Percentiles rank a stretch among this genome's conserved stretches.
phyloP scores from a whole-genome alignment of 2,113 vertebrate species.

The Dicentrarchus labrax region DNA sequence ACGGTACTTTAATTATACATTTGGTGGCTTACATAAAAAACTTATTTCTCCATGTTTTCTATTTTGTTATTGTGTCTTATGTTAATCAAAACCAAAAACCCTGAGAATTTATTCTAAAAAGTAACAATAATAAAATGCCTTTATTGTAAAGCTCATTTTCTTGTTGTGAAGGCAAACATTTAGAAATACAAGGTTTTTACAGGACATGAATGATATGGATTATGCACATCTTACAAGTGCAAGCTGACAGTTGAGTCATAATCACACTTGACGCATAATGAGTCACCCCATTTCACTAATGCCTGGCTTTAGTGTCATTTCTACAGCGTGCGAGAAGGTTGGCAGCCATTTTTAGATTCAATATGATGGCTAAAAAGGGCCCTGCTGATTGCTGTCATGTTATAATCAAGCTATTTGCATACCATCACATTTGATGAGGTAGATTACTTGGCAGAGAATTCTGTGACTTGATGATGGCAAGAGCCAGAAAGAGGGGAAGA shows the following conservation, averaged over 20 bases:
- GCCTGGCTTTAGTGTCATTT: slow-evolving; percentile 41
- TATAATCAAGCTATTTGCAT: slow-evolving; percentile 64
- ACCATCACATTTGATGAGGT: slow-evolving; percentile 60
- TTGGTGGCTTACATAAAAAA: background rate
- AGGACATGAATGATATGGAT: slow-evolving; percentile 19
- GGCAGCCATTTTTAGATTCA: slow-evolving; percentile 44
- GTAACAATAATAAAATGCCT: background rate
- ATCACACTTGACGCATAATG: slow-evolving; percentile 48
- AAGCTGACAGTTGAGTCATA: slow-evolving; percentile 36
- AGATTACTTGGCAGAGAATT: slow-evolving; percentile 46
- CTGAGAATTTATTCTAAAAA: background rate
- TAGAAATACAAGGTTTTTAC: background rate
- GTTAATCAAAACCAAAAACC: background rate
- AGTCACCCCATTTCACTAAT: slow-evolving; percentile 39
- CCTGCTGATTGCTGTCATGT: slow-evolving; percentile 54
- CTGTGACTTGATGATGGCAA: slow-evolving; percentile 23
- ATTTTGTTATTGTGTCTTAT: background rate
- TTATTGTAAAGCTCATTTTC: background rate
- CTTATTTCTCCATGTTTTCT: background rate
- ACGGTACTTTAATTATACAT: slow-evolving; percentile 43
- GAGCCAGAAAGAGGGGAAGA: slow-evolving; percentile 17
- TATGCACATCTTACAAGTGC: slow-evolving; percentile 12
- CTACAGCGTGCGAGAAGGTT: slow-evolving; percentile 15
- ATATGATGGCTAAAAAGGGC: slow-evolving; percentile 30
- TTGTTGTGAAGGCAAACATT: background rate